A percentile compares a stretch with the other conserved stretches of the same genome.
These are phyloP conservation scores for Pseudorhombus dupliciocellatus DNA, from an alignment of 2,113 vertebrate genomes.

Conservation along the genomic window DNA sequence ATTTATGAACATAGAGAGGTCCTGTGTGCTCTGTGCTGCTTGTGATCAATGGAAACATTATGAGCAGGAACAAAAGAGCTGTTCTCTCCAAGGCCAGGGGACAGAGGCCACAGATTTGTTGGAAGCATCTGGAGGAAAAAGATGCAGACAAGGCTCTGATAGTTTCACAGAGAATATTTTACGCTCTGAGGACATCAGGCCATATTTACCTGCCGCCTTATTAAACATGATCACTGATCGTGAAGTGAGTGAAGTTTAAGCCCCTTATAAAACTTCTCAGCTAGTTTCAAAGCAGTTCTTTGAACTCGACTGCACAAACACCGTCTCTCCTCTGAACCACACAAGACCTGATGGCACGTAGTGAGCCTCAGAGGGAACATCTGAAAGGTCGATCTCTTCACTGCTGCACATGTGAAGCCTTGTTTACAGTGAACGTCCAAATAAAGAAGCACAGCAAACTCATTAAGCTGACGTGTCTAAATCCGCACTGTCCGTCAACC, in stretches of 20 bases:
- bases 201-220: too few relatives aligned
- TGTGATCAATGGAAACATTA: conserved; percentile 56
- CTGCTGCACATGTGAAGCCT: background rate
- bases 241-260: too few relatives aligned
- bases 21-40: conserved; percentile 25
- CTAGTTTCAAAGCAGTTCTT: too few relatives aligned
- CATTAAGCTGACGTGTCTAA: conserved; percentile 3
- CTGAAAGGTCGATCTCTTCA: background rate
- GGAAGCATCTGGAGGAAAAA: conserved; percentile 28
- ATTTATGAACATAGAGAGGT: conserved; percentile 47
- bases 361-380: background rate
- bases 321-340: too few relatives aligned
- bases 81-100: conserved; percentile 6
- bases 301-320: too few relatives aligned
- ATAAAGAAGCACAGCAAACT: conserved; percentile 24
- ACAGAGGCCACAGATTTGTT: background rate
- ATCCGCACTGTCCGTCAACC: conserved; percentile 12
- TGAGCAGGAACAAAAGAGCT: conserved; percentile 50
- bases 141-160: background rate
- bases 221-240: too few relatives aligned
- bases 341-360: too few relatives aligned
- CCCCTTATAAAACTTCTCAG: too few relatives aligned
- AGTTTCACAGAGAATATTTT: background rate
- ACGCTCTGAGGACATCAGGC: too few relatives aligned
- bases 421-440: conserved; percentile 34